A percentile compares a stretch with the other conserved stretches of the same genome.
phyloP scores from a whole-genome alignment of 2,888 invertebrate genomes.

The Latheticus oryzae region DNA sequence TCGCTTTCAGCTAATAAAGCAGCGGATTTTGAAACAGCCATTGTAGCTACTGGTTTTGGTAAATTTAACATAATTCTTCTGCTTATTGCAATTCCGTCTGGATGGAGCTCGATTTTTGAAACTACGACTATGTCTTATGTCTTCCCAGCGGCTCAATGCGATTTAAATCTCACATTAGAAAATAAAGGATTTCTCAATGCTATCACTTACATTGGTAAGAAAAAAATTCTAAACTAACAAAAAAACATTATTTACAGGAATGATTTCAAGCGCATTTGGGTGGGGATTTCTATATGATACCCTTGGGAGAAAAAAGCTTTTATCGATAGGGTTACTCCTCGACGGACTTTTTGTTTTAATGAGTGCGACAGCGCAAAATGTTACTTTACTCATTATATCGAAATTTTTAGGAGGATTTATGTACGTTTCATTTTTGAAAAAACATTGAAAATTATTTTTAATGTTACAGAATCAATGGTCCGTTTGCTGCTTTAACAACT shows the following conservation, averaged over 20 bases:
- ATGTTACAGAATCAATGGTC: slow-evolving; percentile 74
- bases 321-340: slow-evolving; percentile 74
- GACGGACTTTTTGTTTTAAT: slow-evolving; percentile 74
- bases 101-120: slow-evolving; percentile 77
- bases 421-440: no score
- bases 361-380: slow-evolving; percentile 75
- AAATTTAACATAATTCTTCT: slow-evolving; percentile 73
- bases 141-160: slow-evolving; percentile 80
- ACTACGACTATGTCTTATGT: slow-evolving; percentile 80
- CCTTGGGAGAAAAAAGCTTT: slow-evolving; percentile 75
- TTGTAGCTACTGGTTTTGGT: slow-evolving; percentile 77
- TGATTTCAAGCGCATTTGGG: slow-evolving; percentile 78
- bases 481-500: slow-evolving; percentile 78
- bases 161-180: slow-evolving; percentile 74
- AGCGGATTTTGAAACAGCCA: slow-evolving; percentile 79
- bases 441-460: no score
- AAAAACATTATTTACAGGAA: slow-evolving; percentile 74
- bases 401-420: slow-evolving; percentile 80
- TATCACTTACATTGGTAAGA: slow-evolving; percentile 76
- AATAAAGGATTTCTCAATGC: slow-evolving; percentile 80
- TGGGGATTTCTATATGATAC: slow-evolving; percentile 86
- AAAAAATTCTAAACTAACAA: no score
- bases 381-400: slow-evolving; percentile 74
- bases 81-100: slow-evolving; percentile 73
- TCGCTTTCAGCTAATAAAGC: slow-evolving; percentile 48